Evolutionary conservation across 2,888 invertebrate genomes (phyloP), one percentile per base, ranked within the genome.

Genomic region (Lissocephala sabroskyi): DNA sequence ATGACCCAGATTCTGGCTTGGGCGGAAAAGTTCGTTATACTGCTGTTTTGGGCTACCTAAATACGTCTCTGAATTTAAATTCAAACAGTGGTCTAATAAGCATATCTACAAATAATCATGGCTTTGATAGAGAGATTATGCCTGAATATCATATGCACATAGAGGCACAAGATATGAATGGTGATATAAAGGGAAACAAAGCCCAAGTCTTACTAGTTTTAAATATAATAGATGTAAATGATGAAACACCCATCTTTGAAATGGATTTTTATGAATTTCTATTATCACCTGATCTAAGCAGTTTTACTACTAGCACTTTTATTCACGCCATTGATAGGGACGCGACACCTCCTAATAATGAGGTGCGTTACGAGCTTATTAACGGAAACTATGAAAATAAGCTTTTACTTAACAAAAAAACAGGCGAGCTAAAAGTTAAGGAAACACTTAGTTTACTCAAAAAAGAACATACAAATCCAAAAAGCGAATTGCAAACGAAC

Each of bases 101-200:
- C 3, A 91, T 97, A 26, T 90, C 91, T 28, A 91, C 89, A 37
- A 89, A 91, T 68, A 89, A 89, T 56, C 89, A 91, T 64, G 89
- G 89, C 17, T 90, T 96, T 61, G 97, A 98, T 84, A 89, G 95
- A 32, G 96, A 96, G 86, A 86, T 88, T 28, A 90, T 90, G 85
- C 88, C 91, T 64, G 91, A 90, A 65, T 89, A 94, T 82, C 89
- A 90, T 81, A 88, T 96, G 67, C 90, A 90, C 79, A 92, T 97
- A 56, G 93, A 93, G 86, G 97, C 96, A 54, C 89, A 92, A 61
- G 97, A 97, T 85, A 92, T 92, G 80, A 91, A 94, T 68, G 94
- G 95, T 45, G 87, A 88, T 68, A 5, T 7, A 3, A 23, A 23
- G 3, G 95, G 95, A 49, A 90, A 92, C 80, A 88, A 88, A 66